Percentiles rank a stretch among this genome's conserved stretches.
phyloP scores from a whole-genome alignment of 2,113 vertebrate genomes.

The Sorex araneus region DNA sequence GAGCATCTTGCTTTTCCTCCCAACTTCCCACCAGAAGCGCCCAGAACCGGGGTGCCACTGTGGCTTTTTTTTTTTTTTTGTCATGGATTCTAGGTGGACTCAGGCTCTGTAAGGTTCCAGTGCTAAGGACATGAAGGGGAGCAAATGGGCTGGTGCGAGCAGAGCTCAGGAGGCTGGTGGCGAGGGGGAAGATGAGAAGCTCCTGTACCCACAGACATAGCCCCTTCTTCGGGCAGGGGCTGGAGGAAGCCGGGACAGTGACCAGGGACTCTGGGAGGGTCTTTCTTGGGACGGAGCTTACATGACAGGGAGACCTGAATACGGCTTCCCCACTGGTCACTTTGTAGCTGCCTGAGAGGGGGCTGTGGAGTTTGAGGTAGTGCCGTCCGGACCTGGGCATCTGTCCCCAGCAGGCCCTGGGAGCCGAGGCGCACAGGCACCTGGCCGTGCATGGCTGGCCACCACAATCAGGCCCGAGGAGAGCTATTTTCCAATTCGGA shows the following conservation, averaged over 20 bases:
- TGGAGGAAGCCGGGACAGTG: background rate
- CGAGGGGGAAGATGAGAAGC: background rate
- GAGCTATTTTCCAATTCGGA: constrained; percentile 92
- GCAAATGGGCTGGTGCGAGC: background rate
- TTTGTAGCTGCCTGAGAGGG: background rate
- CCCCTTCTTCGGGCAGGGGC: too few relatives aligned
- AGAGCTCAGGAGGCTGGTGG: background rate
- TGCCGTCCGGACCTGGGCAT: background rate
- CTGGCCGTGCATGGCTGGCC: constrained; percentile 88
- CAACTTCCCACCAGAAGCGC: background rate
- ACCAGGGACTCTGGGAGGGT: background rate
- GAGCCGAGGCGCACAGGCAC: constrained; percentile 86
- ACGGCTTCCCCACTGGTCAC: background rate
- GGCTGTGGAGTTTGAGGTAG: background rate
- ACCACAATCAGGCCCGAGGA: constrained; percentile 93
- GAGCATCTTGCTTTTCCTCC: background rate
- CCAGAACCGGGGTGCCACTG: accelerated
- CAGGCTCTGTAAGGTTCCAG: background rate
- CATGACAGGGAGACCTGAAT: background rate
- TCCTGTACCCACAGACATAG: background rate
- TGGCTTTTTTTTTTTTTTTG: background rate
- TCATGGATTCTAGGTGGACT: background rate
- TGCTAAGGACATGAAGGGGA: background rate
- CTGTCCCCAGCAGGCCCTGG: background rate
- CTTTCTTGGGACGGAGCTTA: background rate